Percentiles rank a stretch among this genome's conserved stretches.
Conservation (phyloP, 2,113 vertebrate genomes). For the Mola mola region DNA sequence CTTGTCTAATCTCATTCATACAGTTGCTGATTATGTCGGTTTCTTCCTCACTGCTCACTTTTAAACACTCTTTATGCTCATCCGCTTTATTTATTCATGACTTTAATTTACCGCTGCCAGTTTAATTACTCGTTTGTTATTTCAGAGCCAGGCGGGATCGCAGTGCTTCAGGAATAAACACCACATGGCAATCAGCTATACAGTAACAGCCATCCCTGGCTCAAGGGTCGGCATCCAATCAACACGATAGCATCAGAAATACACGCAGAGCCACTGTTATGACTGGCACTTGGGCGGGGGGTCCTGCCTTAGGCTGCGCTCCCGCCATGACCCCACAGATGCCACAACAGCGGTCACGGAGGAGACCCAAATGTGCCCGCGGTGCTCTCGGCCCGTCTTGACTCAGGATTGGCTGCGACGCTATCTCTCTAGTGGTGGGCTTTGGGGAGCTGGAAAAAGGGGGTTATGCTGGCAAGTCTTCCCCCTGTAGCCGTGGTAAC, state of each 20-base stretch:
- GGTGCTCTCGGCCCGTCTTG: constrained; percentile 9
- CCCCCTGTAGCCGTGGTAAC: constrained; percentile 79
- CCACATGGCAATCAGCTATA: constrained; percentile 21
- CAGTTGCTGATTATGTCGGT: not conserved
- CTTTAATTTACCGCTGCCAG: constrained; percentile 41
- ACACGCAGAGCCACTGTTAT: constrained; percentile 45
- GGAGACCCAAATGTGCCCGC: constrained; percentile 35
- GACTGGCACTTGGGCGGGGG: constrained; percentile 42
- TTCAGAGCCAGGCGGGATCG: constrained; percentile 3
- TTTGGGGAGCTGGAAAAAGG: constrained; percentile 36
- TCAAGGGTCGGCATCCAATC: constrained; percentile 45
- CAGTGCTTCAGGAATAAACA: constrained; percentile 45
- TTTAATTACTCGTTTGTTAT: constrained; percentile 42
- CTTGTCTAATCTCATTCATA: not conserved
- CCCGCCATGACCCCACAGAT: constrained; percentile 38
- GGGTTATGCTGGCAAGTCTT: constrained; percentile 68
- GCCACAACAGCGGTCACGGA: constrained; percentile 44
- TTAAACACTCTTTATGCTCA: constrained; percentile 16
- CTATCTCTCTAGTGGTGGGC: constrained; percentile 39
- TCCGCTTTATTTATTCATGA: constrained; percentile 35
- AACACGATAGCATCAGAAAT: constrained; percentile 33
- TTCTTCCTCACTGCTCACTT: constrained; percentile 28
- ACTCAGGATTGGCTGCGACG: constrained; percentile 56
- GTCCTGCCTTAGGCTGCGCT: constrained; percentile 23
- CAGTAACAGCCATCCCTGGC: constrained; percentile 18